Base-by-base conservation (phyloP, 2,888 invertebrate genomes). In the Drosophila phalerata region DNA sequence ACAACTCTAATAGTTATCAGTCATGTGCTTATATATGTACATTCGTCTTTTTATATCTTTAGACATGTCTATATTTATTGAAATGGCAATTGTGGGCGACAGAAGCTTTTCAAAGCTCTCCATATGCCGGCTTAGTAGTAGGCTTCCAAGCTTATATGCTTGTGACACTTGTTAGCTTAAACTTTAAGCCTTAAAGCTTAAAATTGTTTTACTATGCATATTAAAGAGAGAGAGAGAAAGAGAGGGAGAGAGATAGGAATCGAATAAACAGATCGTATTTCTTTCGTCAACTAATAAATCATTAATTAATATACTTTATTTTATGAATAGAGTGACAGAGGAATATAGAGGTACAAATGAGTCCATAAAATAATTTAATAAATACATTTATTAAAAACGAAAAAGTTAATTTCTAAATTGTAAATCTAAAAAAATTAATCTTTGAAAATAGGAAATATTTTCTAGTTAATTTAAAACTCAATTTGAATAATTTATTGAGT, bases 11-110 rank as follows among this genome's bases (percentile, higher is more conserved):
- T 19, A 19, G 19, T 19, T 4, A 22, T 22, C 22, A 22, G 22
- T 22, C 22, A 22, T 22, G 4, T 22, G 4, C 22, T n/a, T n/a
- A n/a, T n/a, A n/a, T n/a, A n/a, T n/a, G n/a, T n/a, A n/a, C n/a
- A n/a, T n/a, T n/a, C n/a, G n/a, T n/a, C n/a, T n/a, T n/a, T n/a
- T n/a, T 47, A 55, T 47, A 17, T 40, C 30, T 5, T 5, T 38
- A 52, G 34, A 43, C 9, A 37, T 28, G 48, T 43, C 45, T 70
- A 5, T 19, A 17, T 42, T 19, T 63, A 56, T 43, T n/a, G 13
- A 53, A 38, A 32, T 38, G 34, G 17, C 15, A 9, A 9, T 17
- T 43, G 38, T 53, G 52, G 34, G 28, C 17, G 25, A 37, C 17
- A 53, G 34, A 32, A 55, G 38, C 56, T 38, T 49, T 57, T 25